A percentile compares a stretch with the other conserved stretches of the same genome.
These are phyloP conservation scores for Cardiocondyla obscurior DNA, from an alignment of 1,140 invertebrate species.

Conservation along the genomic window DNA sequence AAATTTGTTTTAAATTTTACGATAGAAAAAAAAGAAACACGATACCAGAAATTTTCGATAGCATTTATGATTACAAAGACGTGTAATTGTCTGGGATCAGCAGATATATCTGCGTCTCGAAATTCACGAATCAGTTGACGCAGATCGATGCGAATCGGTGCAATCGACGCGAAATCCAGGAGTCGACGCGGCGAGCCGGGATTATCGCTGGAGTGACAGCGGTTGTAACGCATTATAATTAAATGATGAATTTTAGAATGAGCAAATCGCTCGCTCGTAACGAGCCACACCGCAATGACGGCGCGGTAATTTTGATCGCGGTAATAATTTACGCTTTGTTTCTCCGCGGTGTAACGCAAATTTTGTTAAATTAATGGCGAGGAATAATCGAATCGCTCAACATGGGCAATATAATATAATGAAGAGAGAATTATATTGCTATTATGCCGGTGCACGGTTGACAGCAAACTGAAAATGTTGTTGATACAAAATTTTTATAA, in stretches of 20 bases:
- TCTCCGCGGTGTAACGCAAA: slow-evolving; percentile 58
- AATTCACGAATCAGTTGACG: slow-evolving; percentile 22
- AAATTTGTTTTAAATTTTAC: background rate
- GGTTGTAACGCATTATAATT: slow-evolving; percentile 66
- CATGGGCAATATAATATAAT: slow-evolving; percentile 54
- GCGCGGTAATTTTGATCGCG: slow-evolving; percentile 60
- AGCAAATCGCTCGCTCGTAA: slow-evolving; percentile 57
- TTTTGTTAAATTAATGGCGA: slow-evolving; percentile 58
- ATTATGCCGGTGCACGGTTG: slow-evolving; percentile 32
- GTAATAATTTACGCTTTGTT: slow-evolving; percentile 68
- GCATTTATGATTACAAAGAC: background rate
- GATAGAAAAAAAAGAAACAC: background rate
- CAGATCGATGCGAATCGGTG: slow-evolving; percentile 34
- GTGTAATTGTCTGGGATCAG: background rate
- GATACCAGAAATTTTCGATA: too few species aligned
- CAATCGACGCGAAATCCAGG: slow-evolving; percentile 45
- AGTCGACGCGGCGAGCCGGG: slow-evolving; percentile 40
- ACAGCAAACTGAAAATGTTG: slow-evolving; percentile 25
- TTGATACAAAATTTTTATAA: slow-evolving; percentile 12
- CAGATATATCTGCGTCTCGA: background rate
- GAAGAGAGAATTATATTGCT: slow-evolving; percentile 51
- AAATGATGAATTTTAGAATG: slow-evolving; percentile 61
- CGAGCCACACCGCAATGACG: slow-evolving; percentile 57
- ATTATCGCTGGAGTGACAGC: slow-evolving; percentile 53
- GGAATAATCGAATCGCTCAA: slow-evolving; percentile 56